phyloP scores from a whole-genome alignment of 1,140 invertebrate genomes.

The Periplaneta americana region DNA sequence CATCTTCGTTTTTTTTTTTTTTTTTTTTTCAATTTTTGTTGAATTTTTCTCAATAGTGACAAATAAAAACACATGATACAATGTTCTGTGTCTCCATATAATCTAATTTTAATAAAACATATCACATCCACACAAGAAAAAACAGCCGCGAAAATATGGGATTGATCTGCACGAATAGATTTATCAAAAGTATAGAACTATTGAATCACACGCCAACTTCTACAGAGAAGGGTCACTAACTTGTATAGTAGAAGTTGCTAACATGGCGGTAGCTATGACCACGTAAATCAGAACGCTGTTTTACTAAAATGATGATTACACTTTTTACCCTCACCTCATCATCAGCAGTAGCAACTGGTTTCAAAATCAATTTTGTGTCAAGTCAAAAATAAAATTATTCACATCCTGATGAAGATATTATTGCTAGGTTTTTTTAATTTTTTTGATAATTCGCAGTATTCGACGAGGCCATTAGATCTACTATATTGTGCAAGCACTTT shows the following conservation, averaged over 20 bases:
- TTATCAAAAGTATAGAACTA: background rate
- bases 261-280: background rate
- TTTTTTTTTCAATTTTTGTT: background rate
- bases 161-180: background rate
- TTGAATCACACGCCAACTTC: background rate
- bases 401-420: background rate
- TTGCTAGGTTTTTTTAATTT: background rate
- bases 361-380: background rate
- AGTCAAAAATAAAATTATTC: background rate
- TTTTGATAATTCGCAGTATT: background rate
- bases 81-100: background rate
- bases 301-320: background rate
- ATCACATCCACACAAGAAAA: background rate
- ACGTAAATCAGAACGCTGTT: background rate
- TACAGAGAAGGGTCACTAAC: background rate
- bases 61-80: background rate
- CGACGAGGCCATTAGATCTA: background rate
- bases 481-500: background rate
- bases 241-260: background rate
- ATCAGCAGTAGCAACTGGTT: background rate
- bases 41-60: background rate
- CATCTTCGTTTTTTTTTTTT: too few relatives aligned
- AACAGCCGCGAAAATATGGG: background rate
- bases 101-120: background rate
- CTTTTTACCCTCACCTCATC: background rate